phyloP scores from a whole-genome alignment of 2,113 vertebrate species.

The Gnathonemus longibarbis region DNA sequence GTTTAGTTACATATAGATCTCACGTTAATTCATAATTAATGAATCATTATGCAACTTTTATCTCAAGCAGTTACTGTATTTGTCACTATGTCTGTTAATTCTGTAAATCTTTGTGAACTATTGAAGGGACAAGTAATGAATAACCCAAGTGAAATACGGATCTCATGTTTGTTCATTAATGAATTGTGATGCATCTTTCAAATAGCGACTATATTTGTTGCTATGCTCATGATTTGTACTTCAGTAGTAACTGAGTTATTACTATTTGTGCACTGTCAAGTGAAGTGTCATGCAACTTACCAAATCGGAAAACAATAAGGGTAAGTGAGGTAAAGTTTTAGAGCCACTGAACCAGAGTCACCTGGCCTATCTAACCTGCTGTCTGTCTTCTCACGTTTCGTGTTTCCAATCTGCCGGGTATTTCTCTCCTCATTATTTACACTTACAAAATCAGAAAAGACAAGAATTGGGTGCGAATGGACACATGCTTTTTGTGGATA shows the following conservation, averaged over 20 bases:
- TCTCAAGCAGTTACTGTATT: neutral
- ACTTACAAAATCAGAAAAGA: neutral
- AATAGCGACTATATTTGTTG: neutral
- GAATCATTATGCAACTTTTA: neutral
- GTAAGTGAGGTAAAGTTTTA: neutral
- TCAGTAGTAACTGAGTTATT: neutral
- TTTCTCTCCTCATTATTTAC: neutral
- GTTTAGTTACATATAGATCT: neutral
- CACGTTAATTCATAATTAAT: neutral
- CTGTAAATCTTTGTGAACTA: neutral
- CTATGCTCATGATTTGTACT: neutral
- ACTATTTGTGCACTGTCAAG: neutral
- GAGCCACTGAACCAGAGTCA: neutral
- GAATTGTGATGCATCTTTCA: neutral
- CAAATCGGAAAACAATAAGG: too few species aligned
- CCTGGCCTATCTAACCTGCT: neutral
- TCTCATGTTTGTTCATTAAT: neutral
- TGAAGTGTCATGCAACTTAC: neutral
- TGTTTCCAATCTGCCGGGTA: neutral
- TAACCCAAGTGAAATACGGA: neutral
- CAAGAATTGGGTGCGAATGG: neutral
- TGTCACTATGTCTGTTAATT: neutral
- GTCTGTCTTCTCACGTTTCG: neutral
- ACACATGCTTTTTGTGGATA: neutral
- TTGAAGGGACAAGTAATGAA: neutral